Evolutionary conservation across 2,888 invertebrate species (phyloP).

Genomic region (Melinaea marsaeus): DNA sequence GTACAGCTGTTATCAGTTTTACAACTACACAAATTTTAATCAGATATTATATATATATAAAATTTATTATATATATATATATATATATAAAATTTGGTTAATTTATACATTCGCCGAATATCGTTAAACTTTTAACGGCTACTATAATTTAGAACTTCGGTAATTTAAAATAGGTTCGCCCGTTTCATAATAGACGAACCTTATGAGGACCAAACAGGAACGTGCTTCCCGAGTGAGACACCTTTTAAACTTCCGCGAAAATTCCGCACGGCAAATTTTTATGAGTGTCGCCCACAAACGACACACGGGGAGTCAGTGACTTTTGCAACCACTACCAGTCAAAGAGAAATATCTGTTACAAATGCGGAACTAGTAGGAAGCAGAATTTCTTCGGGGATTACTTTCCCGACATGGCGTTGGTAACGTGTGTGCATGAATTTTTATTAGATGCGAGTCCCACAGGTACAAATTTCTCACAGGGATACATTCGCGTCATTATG

Average conservation of each 20-base stretch:
- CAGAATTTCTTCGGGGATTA: constrained; percentile 73
- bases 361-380: constrained; percentile 70
- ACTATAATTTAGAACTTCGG: constrained; percentile 20
- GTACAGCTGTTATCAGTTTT: too few relatives aligned
- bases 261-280: constrained; percentile 70
- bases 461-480: constrained; percentile 64
- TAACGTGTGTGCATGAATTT: constrained; percentile 66
- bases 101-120: constrained; percentile 3
- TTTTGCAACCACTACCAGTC: constrained; percentile 71
- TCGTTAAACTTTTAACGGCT: constrained; percentile 4
- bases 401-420: constrained; percentile 66
- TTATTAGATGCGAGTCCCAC: constrained; percentile 65
- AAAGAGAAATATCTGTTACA: constrained; percentile 76
- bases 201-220: constrained; percentile 24
- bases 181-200: constrained; percentile 23
- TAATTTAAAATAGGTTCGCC: constrained; percentile 24
- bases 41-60: too few relatives aligned
- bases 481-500: constrained; percentile 49
- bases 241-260: constrained; percentile 52
- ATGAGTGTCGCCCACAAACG: constrained; percentile 66
- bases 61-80: too few relatives aligned
- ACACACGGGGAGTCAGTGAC: constrained; percentile 67
- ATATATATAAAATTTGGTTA: constrained; percentile 1
- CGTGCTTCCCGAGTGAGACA: constrained; percentile 28
- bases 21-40: too few relatives aligned